Evolutionary conservation across 2,113 vertebrate species (phyloP), one percentile per base, ranked within the genome.

Genomic region (Rhabdornis inornatus): DNA sequence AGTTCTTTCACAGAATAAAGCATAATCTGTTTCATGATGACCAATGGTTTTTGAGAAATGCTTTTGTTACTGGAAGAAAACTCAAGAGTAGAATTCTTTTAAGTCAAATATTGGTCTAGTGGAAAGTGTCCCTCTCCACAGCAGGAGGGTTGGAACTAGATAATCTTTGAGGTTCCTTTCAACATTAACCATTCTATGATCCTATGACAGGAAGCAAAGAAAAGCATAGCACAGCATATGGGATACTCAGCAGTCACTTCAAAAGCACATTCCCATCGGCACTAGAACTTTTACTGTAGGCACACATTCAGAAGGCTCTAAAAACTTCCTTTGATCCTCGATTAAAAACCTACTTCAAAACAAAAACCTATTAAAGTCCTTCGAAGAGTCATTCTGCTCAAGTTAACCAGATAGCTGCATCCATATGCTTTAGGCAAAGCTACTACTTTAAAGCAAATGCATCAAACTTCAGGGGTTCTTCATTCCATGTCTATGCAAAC

Each of bases 311-410:
- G 59, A 74, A 79, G 37, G 15, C 57, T 89, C 65, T 68, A 52
- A 87, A 91, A 87, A 37, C 24, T 53, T 75, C 28, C 33, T 90
- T 42, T 94, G 53, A 92, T 71, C 53, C 25, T 61, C 6, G 7
- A 53, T 66, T 93, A 10, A 76, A 35, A 87, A 40, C 31, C 47
- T 69, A 56, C 50, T 88, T 91, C 61, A 72, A 85, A 91, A 83
- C 80, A 89, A 91, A 86, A 63, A 4, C 13, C 25, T 37, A 74
- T 31, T 27, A 42, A 57, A 89, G 28, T 66, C 45, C 55, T 70
- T 77, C 3, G 0, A 93, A 82, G 53, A 86, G 59, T 68, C 33
- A 74, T n/a, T 61, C 57, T 64, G 24, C 87, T 70, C 27, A 81
- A 20, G 55, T 55, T 66, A 61, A 64, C 33, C 23, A 56, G n/a